Conservation (phyloP, 2,113 vertebrate genomes). For the Eidolon helvum region DNA sequence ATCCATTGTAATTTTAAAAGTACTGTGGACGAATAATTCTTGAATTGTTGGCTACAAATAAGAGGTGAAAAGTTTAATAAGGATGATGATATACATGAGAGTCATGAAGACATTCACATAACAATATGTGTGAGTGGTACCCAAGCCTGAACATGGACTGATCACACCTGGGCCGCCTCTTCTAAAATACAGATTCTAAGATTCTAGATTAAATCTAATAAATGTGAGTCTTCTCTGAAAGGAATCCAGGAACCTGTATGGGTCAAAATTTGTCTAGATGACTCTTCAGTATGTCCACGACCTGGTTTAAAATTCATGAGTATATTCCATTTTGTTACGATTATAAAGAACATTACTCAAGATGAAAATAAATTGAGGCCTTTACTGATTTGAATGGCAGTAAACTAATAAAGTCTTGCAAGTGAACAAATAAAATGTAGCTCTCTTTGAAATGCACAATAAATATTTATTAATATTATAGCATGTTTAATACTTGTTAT, state of each 20-base stretch:
- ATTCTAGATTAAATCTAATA: background rate
- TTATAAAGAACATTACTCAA: conserved; percentile 27
- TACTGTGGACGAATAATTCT: background rate
- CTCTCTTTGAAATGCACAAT: background rate
- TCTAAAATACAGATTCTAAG: background rate
- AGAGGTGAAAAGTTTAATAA: background rate
- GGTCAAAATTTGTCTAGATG: background rate
- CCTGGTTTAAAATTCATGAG: background rate
- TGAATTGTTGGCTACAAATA: background rate
- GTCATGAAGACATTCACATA: background rate
- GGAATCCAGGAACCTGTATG: background rate
- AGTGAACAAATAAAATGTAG: conserved; percentile 23
- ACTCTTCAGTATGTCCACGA: background rate
- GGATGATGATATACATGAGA: background rate
- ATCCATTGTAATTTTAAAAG: background rate
- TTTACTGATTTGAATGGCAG: background rate
- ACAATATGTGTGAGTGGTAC: background rate
- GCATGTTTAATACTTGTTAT: background rate
- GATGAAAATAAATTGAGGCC: conserved; percentile 19
- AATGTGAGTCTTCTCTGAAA: background rate
- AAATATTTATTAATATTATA: conserved; percentile 33
- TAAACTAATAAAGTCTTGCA: background rate
- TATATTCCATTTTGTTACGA: background rate
- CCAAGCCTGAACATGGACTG: background rate
- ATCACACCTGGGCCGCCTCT: background rate